A percentile compares a stretch with the other conserved stretches of the same genome.
phyloP scores from a whole-genome alignment of 2,888 invertebrate species.

The Sarcophaga subvicina region DNA sequence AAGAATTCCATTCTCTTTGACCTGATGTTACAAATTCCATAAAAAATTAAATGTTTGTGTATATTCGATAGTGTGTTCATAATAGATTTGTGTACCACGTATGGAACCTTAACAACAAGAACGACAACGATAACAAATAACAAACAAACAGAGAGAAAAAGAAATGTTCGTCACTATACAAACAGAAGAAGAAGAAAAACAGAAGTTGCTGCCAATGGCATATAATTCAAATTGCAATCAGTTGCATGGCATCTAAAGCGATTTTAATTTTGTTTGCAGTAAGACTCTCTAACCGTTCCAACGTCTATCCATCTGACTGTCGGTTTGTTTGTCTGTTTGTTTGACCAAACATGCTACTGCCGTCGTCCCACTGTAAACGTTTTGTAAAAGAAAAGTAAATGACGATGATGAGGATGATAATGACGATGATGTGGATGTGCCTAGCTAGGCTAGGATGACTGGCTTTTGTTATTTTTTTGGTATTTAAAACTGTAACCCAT shows the following conservation, averaged over 20 bases:
- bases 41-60: too few species aligned
- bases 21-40: too few species aligned
- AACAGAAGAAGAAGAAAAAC: conserved; percentile 66
- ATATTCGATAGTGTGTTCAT: neutral
- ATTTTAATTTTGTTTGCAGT: conserved; percentile 58
- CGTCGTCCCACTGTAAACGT: neutral
- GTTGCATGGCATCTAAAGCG: conserved; percentile 68
- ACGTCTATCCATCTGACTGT: neutral
- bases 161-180: conserved; percentile 49
- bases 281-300: too few species aligned
- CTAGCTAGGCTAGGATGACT: conserved; percentile 18
- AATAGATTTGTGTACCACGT: neutral
- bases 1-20: too few species aligned
- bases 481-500: conserved; percentile 60
- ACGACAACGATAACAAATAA: conserved; percentile 15
- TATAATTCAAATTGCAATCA: conserved; percentile 70
- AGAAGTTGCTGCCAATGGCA: conserved; percentile 70
- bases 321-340: neutral
- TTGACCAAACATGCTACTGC: neutral
- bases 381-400: conserved; percentile 51
- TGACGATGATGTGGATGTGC: conserved; percentile 38
- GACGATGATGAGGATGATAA: conserved; percentile 16
- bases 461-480: conserved; percentile 54
- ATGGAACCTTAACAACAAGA: neutral
- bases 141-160: conserved; percentile 9